phyloP scores from a whole-genome alignment of 2,888 invertebrate genomes.

The Drosophila percnosoma region DNA sequence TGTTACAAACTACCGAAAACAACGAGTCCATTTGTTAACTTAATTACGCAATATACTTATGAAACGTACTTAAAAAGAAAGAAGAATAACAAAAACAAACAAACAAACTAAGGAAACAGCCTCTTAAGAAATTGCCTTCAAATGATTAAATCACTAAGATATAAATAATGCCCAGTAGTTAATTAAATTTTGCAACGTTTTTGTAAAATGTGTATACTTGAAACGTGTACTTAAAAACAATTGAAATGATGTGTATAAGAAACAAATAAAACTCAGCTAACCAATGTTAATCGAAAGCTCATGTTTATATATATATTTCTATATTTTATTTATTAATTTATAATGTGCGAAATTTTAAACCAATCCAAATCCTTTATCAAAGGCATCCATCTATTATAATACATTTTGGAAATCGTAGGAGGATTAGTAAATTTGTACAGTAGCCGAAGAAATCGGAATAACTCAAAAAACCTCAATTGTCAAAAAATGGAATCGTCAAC shows the following conservation, averaged over 20 bases:
- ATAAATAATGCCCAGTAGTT: constrained; percentile 61
- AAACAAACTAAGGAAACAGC: constrained; percentile 17
- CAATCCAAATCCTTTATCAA: neutral
- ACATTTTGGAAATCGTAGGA: neutral
- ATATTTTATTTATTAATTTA: neutral
- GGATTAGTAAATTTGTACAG: neutral
- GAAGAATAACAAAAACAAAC: neutral
- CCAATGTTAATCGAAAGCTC: constrained; percentile 11
- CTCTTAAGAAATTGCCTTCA: constrained; percentile 66
- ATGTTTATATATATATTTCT: constrained; percentile 1
- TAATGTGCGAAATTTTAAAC: neutral
- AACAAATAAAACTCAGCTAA: constrained; percentile 41
- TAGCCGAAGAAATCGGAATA: neutral
- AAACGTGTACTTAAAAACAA: constrained; percentile 38
- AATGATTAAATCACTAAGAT: constrained; percentile 68
- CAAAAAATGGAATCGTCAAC: neutral
- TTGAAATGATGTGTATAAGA: constrained; percentile 48
- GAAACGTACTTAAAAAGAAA: constrained; percentile 39
- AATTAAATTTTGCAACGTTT: constrained; percentile 56
- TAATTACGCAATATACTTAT: constrained; percentile 14
- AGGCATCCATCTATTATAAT: neutral
- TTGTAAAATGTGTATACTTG: constrained; percentile 60
- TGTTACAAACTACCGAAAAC: constrained; percentile 23
- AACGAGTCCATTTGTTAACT: constrained; percentile 24
- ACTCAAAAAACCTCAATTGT: neutral